Percentiles rank a stretch among this genome's conserved stretches.
Conservation (phyloP, 2,888 invertebrate species). For the Gisinianus flammeolus region DNA sequence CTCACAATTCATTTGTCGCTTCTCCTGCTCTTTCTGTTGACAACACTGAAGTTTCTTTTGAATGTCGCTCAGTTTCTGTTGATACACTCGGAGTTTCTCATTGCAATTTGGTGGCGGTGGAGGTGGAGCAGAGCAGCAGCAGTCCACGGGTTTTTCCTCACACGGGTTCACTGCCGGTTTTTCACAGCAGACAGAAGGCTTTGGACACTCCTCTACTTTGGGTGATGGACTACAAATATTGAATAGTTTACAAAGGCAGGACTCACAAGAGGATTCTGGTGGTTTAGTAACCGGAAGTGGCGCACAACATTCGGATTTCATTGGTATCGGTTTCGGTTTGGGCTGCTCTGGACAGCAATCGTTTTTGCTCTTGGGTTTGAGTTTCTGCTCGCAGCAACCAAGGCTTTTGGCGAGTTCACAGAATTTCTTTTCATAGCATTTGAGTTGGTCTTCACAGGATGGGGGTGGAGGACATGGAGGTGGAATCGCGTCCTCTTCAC, state of each 20-base stretch:
- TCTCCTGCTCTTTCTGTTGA: slow-evolving; percentile 14
- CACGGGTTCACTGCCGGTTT: too few relatives aligned
- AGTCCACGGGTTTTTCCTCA: too few relatives aligned
- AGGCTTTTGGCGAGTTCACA: neutral
- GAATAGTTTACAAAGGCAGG: neutral
- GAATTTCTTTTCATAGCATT: neutral
- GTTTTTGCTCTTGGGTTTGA: neutral
- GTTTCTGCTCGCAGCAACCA: neutral
- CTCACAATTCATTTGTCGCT: neutral
- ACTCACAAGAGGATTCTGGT: neutral
- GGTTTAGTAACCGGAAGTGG: neutral
- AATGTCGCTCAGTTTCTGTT: neutral
- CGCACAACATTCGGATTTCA: neutral
- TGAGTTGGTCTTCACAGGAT: neutral
- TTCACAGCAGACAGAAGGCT: too few relatives aligned
- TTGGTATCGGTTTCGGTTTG: too few relatives aligned
- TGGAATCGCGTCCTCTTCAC: too few relatives aligned
- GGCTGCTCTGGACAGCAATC: neutral
- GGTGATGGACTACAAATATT: too few relatives aligned
- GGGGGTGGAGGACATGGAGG: neutral
- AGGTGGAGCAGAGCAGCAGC: too few relatives aligned
- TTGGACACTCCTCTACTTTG: too few relatives aligned
- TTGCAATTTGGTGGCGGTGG: neutral
- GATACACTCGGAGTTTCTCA: neutral
- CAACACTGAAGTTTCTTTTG: neutral